Evolutionary conservation across 1,140 invertebrate genomes (phyloP), one percentile per base, ranked within the genome.

Genomic region (Brachionus asplanchnoidis): DNA sequence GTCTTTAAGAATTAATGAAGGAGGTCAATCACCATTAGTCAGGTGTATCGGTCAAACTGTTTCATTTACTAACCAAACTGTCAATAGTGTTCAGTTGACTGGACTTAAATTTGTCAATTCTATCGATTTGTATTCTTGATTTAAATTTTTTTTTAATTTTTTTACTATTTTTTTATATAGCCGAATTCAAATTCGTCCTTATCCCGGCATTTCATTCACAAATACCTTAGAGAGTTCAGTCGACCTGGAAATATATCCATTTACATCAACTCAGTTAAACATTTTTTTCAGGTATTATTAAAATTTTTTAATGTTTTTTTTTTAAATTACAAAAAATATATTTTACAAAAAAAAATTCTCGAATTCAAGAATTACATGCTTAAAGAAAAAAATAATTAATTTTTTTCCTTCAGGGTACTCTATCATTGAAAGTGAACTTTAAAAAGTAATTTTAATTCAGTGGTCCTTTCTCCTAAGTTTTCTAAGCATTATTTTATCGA

Each of bases 281-380:
- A 12, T 82, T 68, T 82, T 9, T 82, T 82, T 82, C 53, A 53
- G 79, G 77, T 80, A 80, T 23, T 20, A 32, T 17, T 14, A 14
- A 46, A 44, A 44, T 11, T 5, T 42, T 42, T 42, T 9, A 42
- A 42, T 42, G n/a, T n/a, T n/a, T n/a, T n/a, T n/a, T n/a, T n/a
- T n/a, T n/a, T n/a, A n/a, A n/a, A n/a, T n/a, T n/a, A n/a, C n/a
- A n/a, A n/a, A n/a, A n/a, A n/a, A n/a, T n/a, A n/a, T n/a, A n/a
- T n/a, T n/a, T n/a, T n/a, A n/a, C n/a, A n/a, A n/a, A n/a, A n/a
- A n/a, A n/a, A n/a, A n/a, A n/a, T n/a, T n/a, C n/a, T n/a, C n/a
- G n/a, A n/a, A n/a, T n/a, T n/a, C n/a, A n/a, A n/a, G n/a, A n/a
- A n/a, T n/a, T n/a, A n/a, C n/a, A n/a, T n/a, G n/a, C n/a, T n/a